phyloP scores from a whole-genome alignment of 2,113 vertebrate genomes.

The Saguinus midas region DNA sequence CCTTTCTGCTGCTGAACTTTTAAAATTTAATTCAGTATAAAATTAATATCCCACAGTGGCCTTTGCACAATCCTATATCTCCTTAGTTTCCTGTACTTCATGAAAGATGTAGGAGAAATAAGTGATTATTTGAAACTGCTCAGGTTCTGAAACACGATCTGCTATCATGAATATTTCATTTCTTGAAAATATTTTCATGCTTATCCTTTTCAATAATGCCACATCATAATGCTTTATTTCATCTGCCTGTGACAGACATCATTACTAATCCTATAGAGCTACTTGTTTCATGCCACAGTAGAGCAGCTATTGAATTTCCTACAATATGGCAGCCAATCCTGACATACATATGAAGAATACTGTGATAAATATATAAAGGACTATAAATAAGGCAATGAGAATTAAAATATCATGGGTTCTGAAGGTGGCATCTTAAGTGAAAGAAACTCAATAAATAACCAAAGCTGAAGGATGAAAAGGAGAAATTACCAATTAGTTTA shows the following conservation, averaged over 20 bases:
- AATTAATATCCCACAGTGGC: not conserved
- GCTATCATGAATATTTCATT: conserved; percentile 75
- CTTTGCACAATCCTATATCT: conserved; percentile 29
- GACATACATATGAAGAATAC: not conserved
- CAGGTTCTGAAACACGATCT: conserved; percentile 38
- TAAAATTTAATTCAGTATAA: conserved; percentile 46
- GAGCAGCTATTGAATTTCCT: conserved; percentile 74
- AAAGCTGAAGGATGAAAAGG: not conserved
- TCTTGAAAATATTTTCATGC: conserved; percentile 69
- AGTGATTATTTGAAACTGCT: conserved; percentile 13
- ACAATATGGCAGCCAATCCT: conserved; percentile 57
- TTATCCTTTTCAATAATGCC: conserved; percentile 51
- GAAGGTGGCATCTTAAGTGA: not conserved
- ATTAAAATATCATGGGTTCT: not conserved
- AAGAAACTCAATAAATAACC: not conserved
- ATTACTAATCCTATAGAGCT: conserved; percentile 76
- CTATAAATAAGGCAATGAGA: not conserved
- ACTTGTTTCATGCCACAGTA: conserved; percentile 77
- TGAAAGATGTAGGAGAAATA: conserved; percentile 46
- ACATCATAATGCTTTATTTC: conserved; percentile 67
- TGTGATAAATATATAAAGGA: not conserved
- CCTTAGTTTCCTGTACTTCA: conserved; percentile 19
- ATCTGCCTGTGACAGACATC: conserved; percentile 79
- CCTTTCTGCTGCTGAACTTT: conserved; percentile 44
- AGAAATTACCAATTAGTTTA: not conserved